Evolutionary conservation across 2,113 vertebrate genomes (phyloP), one percentile per base, ranked within the genome.

Genomic region (Coptodon rendalli): DNA sequence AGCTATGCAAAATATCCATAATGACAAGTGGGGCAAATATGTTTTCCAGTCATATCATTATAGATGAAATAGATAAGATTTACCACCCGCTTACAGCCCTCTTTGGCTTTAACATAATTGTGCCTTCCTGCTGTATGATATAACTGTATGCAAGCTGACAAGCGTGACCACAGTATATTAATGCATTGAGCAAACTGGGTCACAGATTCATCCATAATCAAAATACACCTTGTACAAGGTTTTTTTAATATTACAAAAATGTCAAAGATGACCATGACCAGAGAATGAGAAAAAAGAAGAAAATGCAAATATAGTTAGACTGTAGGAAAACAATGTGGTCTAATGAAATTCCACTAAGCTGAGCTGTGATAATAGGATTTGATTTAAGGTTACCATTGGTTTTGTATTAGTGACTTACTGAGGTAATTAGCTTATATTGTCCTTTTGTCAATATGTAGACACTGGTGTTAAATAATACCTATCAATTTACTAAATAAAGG

Each of bases 401-500:
- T 82, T 52, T 40, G 45, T 16, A 22, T 57, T 24, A 34, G 40
- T 24, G 40, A 81, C 86, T 82, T 68, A 63, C 80, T 27, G 13
- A 54, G 45, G 52, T 79, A 85, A 89, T 93, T 90, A 84, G 82
- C 66, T 53, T 34, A 85, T 81, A 90, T 92, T 91, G 90, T 90
- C 81, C 66, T 87, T 34, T 22, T 86, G 81, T 93, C 88, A 89
- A 89, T 92, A 91, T 80, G 40, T 80, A 27, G 79, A 88, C 57
- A 34, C 83, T 56, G 48, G 83, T 87, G 61, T 85, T 81, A 78
- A 92, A 84, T 94, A 87, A 89, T 82, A 88, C 83, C 80, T 85
- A 19, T 83, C 81, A 68, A 86, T 87, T 92, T 73, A 92, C 59
- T 90, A 89, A 93, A 90, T 91, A 93, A 94, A 94, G 81, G 89